phyloP scores from a whole-genome alignment of 1,140 invertebrate genomes.

The Caerostris extrusa region DNA sequence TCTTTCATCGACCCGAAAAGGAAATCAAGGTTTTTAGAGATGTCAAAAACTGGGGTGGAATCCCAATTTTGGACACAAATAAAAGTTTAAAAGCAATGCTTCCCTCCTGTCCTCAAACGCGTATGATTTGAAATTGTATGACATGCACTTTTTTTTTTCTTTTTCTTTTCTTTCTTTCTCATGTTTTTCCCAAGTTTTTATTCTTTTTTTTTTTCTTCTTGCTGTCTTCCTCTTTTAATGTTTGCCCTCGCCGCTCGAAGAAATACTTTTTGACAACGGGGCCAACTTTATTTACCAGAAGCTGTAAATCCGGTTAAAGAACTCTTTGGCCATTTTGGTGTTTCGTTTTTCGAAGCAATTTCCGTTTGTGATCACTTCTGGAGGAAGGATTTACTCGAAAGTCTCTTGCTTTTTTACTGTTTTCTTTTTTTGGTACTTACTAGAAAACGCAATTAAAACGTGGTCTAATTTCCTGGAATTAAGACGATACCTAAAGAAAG shows the following conservation, averaged over 20 bases:
- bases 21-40: neutral
- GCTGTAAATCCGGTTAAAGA: constrained; percentile 20
- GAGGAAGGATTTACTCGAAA: neutral
- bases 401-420: neutral
- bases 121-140: constrained; percentile 37
- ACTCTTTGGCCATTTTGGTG: constrained; percentile 16
- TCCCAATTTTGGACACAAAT: neutral
- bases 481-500: neutral
- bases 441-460: neutral
- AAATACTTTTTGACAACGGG: neutral
- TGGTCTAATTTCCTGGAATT: neutral
- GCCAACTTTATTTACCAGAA: neutral
- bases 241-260: neutral
- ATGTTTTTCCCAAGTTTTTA: neutral
- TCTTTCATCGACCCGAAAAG: neutral
- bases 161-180: neutral
- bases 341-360: constrained; percentile 33
- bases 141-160: neutral
- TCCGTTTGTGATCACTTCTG: neutral
- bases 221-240: neutral
- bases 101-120: neutral
- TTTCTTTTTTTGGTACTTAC: neutral
- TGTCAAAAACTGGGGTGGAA: neutral
- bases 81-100: constrained; percentile 14
- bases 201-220: neutral